Evolutionary conservation across 2,888 invertebrate genomes (phyloP), one percentile per base, ranked within the genome.

Genomic region (Syritta pipiens): DNA sequence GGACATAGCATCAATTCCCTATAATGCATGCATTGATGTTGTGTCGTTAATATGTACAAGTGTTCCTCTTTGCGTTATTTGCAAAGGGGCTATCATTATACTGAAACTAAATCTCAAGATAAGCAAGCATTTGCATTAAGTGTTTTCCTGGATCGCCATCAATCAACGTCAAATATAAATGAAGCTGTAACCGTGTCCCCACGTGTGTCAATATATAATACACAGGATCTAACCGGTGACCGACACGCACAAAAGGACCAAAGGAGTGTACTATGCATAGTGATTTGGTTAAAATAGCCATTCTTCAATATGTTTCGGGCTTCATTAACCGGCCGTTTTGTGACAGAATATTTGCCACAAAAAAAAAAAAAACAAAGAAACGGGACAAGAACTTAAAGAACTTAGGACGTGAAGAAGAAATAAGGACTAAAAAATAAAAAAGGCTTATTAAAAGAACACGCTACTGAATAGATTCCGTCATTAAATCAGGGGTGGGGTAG

Each of bases 241-340:
- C 28, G 7, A 40, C 28, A 62, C 69, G 62, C 69, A 71, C 51
- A 72, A 26, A 60, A 53, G 46, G 22, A 60, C 12, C 59, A 26
- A 17, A 32, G 35, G 51, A 35, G 44, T 32, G 48, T 48, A 49
- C 55, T 20, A 22, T 71, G 35, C 67, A 53, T 40, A 79, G 74
- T 74, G 60, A 74, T 79, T 79, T 79, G 67, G 74, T 57, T 79
- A 79, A 79, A 79, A 74, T 74, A 62, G 60, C 62, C 74, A 74
- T 79, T 55, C 68, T 74, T 79, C 79, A 79, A 67, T 62, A 57
- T 74, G 53, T 44, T n/a, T 48, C 20, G 28, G 32, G 32, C 32
- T 79, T 79, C 67, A 79, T 79, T 79, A 79, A 49, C 72, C 62
- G 49, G 40, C 53, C 46, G 9, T 51, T 49, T 12, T 48, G 22